Conservation (phyloP, 2,113 vertebrate genomes). For the Perccottus glenii region DNA sequence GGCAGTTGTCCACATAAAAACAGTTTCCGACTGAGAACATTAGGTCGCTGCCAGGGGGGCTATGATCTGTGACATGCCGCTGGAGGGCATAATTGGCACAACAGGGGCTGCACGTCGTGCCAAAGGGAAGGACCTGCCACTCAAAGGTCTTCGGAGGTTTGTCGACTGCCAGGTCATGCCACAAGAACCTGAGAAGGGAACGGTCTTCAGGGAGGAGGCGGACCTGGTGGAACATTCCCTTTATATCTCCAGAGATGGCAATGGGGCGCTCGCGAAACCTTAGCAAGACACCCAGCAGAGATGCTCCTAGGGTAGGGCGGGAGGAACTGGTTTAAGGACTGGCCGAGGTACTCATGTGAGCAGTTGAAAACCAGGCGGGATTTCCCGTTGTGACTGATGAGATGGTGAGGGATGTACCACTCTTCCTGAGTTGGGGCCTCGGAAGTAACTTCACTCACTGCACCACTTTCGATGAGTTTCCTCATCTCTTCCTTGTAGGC, state of each 20-base stretch:
- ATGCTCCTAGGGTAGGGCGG: too few relatives aligned
- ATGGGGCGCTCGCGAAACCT: neutral
- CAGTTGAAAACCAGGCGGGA: neutral
- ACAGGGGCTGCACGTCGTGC: slow-evolving; percentile 18
- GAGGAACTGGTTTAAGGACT: too few relatives aligned
- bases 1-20: slow-evolving; percentile 27
- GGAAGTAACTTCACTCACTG: slow-evolving; percentile 10
- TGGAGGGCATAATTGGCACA: slow-evolving; percentile 15
- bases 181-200: neutral
- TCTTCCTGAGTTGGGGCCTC: neutral
- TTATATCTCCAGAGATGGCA: neutral
- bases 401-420: slow-evolving; percentile 15
- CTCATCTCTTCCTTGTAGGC: slow-evolving; percentile 10
- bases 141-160: slow-evolving; percentile 1
- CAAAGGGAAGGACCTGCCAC: slow-evolving; percentile 27
- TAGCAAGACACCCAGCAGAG: neutral
- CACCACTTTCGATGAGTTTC: slow-evolving; percentile 9
- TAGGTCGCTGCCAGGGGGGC: neutral
- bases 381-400: slow-evolving; percentile 2
- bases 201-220: neutral
- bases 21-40: slow-evolving; percentile 11
- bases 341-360: too few relatives aligned
- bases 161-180: neutral
- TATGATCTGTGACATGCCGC: neutral
- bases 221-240: neutral